Conservation (phyloP, 2,888 invertebrate species). For the Ecliptopera silaceata region DNA sequence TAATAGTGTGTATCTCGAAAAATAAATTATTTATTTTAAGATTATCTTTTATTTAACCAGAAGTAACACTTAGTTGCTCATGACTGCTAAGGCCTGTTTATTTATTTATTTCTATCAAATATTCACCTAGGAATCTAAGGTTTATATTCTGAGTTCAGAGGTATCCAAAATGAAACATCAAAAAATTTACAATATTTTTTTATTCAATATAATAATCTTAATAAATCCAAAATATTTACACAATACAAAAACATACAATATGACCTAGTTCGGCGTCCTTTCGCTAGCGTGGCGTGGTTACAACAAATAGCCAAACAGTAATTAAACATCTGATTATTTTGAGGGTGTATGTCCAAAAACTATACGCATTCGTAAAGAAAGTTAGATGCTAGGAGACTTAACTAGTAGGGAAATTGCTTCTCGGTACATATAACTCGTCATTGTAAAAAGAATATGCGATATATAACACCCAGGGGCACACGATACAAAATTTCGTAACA, state of each 20-base stretch:
- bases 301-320: constrained; percentile 23
- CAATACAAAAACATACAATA: constrained; percentile 82
- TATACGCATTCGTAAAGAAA: not conserved
- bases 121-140: too few relatives aligned
- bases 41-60: not conserved
- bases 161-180: constrained; percentile 61
- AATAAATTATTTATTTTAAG: constrained; percentile 28
- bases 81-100: too few relatives aligned
- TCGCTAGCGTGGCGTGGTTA: constrained; percentile 49
- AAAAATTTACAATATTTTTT: constrained; percentile 80
- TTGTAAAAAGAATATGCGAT: constrained; percentile 5
- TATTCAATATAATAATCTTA: constrained; percentile 84
- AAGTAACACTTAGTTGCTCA: too few relatives aligned
- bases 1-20: constrained; percentile 8
- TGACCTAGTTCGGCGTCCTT: constrained; percentile 70
- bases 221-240: constrained; percentile 84
- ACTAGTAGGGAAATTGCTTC: not conserved
- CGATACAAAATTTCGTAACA: constrained; percentile 15
- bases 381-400: not conserved
- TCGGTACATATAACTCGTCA: not conserved
- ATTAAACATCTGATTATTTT: not conserved
- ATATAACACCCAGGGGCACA: not conserved
- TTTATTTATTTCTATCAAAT: not conserved
- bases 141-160: too few relatives aligned
- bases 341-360: not conserved